Evolutionary conservation across 2,888 invertebrate genomes (phyloP).

Genomic region (Nectonema munidae): DNA sequence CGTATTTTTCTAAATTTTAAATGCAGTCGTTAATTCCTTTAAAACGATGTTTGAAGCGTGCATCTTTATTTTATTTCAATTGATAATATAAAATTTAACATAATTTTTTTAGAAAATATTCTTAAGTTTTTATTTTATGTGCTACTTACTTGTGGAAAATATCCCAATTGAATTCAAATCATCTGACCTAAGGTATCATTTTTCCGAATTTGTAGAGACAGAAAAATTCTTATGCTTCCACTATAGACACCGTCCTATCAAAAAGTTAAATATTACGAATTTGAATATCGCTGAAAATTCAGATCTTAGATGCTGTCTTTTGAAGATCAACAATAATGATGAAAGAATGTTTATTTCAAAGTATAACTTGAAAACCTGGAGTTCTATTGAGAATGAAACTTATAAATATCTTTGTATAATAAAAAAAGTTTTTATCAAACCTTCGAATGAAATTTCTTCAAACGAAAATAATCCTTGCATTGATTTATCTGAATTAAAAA

Average conservation of each 20-base stretch:
- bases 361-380: slow-evolving; percentile 10
- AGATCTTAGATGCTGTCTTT: slow-evolving; percentile 9
- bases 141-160: no score
- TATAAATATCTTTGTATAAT: not conserved
- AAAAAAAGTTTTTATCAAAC: not conserved
- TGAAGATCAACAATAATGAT: slow-evolving; percentile 7
- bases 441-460: not conserved
- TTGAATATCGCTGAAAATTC: not conserved
- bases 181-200: not conserved
- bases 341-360: not conserved
- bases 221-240: not conserved
- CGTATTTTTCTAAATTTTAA: no score
- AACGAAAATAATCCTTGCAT: not conserved
- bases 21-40: no score
- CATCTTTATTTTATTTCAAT: no score
- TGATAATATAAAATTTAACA: no score
- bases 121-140: no score
- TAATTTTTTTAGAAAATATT: no score
- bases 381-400: not conserved
- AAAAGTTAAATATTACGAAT: not conserved
- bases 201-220: not conserved
- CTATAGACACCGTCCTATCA: not conserved
- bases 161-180: not conserved
- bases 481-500: not conserved
- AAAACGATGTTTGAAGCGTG: no score